Evolutionary conservation across 2,797 vertebrate species (phyloP), one percentile per base, ranked within the genome.

Genomic region (Trichosurus vulpecula): DNA sequence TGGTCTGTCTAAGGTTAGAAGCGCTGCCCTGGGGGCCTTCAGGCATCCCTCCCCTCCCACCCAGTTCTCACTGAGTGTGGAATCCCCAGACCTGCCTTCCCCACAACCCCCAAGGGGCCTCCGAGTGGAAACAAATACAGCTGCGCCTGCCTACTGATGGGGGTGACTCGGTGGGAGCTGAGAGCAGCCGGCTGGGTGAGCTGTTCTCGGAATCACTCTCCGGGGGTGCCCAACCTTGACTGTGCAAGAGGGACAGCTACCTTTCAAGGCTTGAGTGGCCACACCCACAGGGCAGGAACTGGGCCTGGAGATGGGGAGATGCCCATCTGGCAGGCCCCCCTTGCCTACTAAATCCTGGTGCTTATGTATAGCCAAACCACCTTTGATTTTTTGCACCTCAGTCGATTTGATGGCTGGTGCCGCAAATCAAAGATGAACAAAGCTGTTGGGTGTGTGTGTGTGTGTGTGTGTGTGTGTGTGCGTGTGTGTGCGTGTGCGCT

Each of bases 31-130:
- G 52, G 91, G 95, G 95, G 56, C 97, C 97, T 90, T 90, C 94
- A 97, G 98, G 97, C 97, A 97, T 98, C 53, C 97, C 97, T 97
- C 98, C 96, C 98, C 98, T 53, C 98, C 74, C n/a, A 97, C 91
- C 58, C 95, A 94, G 96, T 94, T 97, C 96, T 98, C 97, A 96
- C 10, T 93, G 97, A 95, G 92, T 0, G 19, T 0, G 91, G 98
- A 98, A 98, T 98, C 97, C 97, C 98, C 98, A 96, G 96, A 97
- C 92, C 93, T 6, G 94, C 90, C 74, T 81, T 81, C 74, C 74
- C 74, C 41, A 1, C 41, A 81, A 87, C 74, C 74, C 74, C 10
- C 22, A 87, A 81, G 74, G 22, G 74, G 74, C 74, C 74, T 27
- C 9, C 8, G 9, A 2, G 74, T 87, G 74, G 74, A 87, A 87